phyloP scores from a whole-genome alignment of 2,888 invertebrate genomes.

The Petrophora chlorosata region DNA sequence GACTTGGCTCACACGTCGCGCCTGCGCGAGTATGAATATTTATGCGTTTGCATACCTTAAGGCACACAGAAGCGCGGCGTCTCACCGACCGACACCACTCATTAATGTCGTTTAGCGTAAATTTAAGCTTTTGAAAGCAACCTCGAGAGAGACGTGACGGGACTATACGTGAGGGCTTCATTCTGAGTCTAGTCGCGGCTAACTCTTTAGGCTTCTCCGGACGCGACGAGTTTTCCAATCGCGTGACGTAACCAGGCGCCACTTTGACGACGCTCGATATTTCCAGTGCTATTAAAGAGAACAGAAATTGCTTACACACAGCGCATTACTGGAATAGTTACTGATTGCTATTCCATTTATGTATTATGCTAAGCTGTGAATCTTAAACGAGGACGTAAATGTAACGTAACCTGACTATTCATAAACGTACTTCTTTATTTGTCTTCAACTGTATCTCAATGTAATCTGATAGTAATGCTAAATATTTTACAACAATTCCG shows the following conservation, averaged over 20 bases:
- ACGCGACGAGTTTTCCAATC: conserved; percentile 73
- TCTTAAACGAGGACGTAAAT: conserved; percentile 14
- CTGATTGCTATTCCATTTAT: conserved; percentile 23
- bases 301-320: conserved; percentile 41
- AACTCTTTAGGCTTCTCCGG: conserved; percentile 59
- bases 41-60: conserved; percentile 58
- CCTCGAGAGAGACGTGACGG: conserved; percentile 64
- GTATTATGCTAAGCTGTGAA: conserved; percentile 17
- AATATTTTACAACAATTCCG: conserved; percentile 19
- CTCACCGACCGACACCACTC: conserved; percentile 57
- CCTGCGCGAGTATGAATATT: conserved; percentile 63
- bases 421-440: conserved; percentile 13
- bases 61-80: conserved; percentile 45
- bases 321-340: conserved; percentile 22
- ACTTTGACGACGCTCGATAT: conserved; percentile 52
- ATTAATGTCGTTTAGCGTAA: conserved; percentile 73
- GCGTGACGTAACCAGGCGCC: conserved; percentile 78
- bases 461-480: conserved; percentile 17
- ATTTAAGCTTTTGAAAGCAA: conserved; percentile 74
- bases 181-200: conserved; percentile 64
- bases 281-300: conserved; percentile 41
- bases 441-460: conserved; percentile 1
- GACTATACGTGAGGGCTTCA: conserved; percentile 55
- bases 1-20: conserved; percentile 57
- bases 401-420: conserved; percentile 19